Evolutionary conservation across 2,888 invertebrate species (phyloP), one percentile per base, ranked within the genome.

Genomic region (Petrolisthes manimaculis): DNA sequence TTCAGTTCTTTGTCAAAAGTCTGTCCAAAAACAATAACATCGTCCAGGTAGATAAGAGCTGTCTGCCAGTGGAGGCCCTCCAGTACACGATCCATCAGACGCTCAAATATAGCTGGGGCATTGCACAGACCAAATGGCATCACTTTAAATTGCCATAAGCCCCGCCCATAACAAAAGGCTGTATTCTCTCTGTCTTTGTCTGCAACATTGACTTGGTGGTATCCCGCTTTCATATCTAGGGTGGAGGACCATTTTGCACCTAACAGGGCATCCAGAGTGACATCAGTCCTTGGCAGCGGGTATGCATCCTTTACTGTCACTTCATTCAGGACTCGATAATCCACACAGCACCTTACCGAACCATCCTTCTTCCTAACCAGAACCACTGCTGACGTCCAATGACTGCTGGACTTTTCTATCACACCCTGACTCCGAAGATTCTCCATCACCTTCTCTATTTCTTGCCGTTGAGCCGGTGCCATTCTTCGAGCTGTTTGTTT

Each of bases 141-240:
- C n/a, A n/a, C n/a, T n/a, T n/a, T n/a, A n/a, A 61, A n/a, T 5
- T 82, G 82, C 61, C 69, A 82, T 6, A 67, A 21, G 8, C 82
- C 69, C 9, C 21, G 53, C 2, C 18, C 67, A 69, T 18, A 67
- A 24, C 37, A 9, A 67, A 82, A 69, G 5, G 82, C 67, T 14
- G 69, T 61, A n/a, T 82, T 82, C 82, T 69, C 51, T 0, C 67
- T 82, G 18, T 71, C 75, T 9, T 9, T 24, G 6, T 51, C n/a
- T 2, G 74, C 83, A 37, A 83, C 21, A 53, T 83, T 71, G 4
- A 84, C 74, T n/a, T 83, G 83, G 14, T 83, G 84, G 55, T 54
- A 75, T 1, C 75, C 75, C 53, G 24, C 12, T n/a, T 77, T 84
- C 37, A 78, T 14, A 37, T 84, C 84, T n/a, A 84, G 84, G 24